These are phyloP conservation scores for Myocastor coypus DNA, from an alignment of 2,113 vertebrate species.

Conservation along the genomic window DNA sequence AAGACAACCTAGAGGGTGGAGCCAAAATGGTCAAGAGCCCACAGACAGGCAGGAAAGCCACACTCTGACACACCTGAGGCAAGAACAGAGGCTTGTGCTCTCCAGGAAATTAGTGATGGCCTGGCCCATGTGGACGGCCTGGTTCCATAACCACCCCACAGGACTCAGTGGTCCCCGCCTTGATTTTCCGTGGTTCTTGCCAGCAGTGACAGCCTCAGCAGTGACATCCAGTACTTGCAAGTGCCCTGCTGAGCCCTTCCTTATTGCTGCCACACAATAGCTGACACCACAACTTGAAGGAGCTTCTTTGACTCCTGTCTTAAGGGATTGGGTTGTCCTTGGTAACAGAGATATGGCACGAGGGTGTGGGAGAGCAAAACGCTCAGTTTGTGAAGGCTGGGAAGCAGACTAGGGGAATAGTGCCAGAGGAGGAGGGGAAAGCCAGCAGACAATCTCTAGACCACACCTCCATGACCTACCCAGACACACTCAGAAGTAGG, in stretches of 20 bases:
- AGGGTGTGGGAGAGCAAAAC: not conserved
- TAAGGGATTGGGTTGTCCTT: not conserved
- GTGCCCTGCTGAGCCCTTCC: not conserved
- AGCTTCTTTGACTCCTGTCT: not conserved
- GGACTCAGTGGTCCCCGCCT: not conserved
- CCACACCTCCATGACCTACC: not conserved
- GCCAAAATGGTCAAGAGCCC: not conserved
- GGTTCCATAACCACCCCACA: not conserved
- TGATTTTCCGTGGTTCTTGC: not conserved
- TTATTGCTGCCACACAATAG: not conserved
- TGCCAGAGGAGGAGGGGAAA: not conserved
- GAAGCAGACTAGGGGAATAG: not conserved
- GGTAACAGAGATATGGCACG: not conserved
- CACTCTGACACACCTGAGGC: not conserved
- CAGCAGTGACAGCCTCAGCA: not conserved
- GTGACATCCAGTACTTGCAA: too few relatives aligned
- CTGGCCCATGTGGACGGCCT: fast-evolving
- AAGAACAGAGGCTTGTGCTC: not conserved
- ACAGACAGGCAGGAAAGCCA: too few relatives aligned
- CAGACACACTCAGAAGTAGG: not conserved
- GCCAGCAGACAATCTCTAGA: not conserved
- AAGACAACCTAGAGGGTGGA: not conserved
- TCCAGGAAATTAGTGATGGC: too few relatives aligned
- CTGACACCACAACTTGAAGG: not conserved
- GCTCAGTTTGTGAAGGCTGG: not conserved